Base-by-base conservation (phyloP, 2,113 vertebrate genomes). In the Crypturellus undulatus region DNA sequence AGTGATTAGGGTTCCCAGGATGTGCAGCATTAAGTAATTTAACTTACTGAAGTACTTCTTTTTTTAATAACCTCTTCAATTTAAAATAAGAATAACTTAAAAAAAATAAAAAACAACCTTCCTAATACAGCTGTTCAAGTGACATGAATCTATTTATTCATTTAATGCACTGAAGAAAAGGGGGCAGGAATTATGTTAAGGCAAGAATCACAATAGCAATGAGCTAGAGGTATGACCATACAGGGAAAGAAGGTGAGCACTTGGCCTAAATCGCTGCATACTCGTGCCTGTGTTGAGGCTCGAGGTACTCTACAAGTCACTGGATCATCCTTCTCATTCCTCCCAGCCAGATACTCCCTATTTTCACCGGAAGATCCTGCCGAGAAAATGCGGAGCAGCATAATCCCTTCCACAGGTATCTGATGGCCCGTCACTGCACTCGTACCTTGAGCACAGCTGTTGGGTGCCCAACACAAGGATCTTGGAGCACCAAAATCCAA, bases 1-100 rank as follows among this genome's bases (percentile, higher is more conserved):
- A 96, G 87, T 96, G 93, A 97, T 98, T 97, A 97, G 58, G 92
- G 96, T 95, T 97, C 94, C 59, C 96, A 89, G 86, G 96, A 97
- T 97, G 77, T 84, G 59, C 70, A 93, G 95, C 88, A 94, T 95
- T 97, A 96, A 96, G 78, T 97, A 94, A 97, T 97, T 96, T 96
- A 95, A 97, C 94, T 96, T 96, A 96, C 40, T 92, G 85, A 93
- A 97, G 95, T 94, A 93, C 42, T 96, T 95, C 59, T 91, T 95
- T 96, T 30, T 96, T 96, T 92, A 97, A 97, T 92, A 97, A 95
- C 91, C 93, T 94, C 94, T 97, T 96, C 95, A 96, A 96, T 94
- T 97, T 95, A 95, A 95, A 96, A 94, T 95, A 97, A 97, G 93
- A 94, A 96, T 90, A 94, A 92, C 72, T 95, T 9, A n/a, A 68